Evolutionary conservation across 2,113 vertebrate species (phyloP).

Genomic region (Syngnathoides biaculeatus): DNA sequence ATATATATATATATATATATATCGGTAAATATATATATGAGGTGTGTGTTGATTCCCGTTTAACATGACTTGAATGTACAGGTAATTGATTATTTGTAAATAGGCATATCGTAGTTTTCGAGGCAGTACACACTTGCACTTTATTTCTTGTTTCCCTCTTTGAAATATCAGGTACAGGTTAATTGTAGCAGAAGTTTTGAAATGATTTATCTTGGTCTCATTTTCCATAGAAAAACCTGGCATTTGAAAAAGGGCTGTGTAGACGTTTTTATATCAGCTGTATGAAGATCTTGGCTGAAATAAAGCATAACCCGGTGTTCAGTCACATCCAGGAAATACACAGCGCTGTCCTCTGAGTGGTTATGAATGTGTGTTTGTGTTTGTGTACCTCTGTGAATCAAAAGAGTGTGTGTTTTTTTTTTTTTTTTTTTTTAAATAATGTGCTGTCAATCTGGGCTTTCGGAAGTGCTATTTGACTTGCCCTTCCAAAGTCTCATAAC

Average conservation of each 20-base stretch:
- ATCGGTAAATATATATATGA: too few relatives aligned
- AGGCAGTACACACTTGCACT: too few relatives aligned
- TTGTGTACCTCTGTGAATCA: slow-evolving; percentile 14
- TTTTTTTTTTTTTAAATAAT: slow-evolving; percentile 65
- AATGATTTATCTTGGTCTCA: not conserved
- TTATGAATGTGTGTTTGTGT: slow-evolving; percentile 31
- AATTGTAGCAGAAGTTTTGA: not conserved
- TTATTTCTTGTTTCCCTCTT: too few relatives aligned
- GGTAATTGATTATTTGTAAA: too few relatives aligned
- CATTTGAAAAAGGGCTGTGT: not conserved
- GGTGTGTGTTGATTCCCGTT: too few relatives aligned
- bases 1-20: too few relatives aligned
- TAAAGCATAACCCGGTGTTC: slow-evolving; percentile 3
- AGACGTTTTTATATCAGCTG: not conserved
- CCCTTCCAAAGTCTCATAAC: slow-evolving; percentile 63
- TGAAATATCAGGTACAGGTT: too few relatives aligned
- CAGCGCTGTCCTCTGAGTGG: slow-evolving; percentile 14
- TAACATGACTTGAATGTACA: too few relatives aligned
- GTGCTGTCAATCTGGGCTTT: slow-evolving; percentile 68
- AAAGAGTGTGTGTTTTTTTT: slow-evolving; percentile 26
- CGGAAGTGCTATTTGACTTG: slow-evolving; percentile 56
- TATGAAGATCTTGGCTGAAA: not conserved
- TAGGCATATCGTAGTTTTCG: too few relatives aligned
- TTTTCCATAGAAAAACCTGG: not conserved
- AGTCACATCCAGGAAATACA: not conserved